These are phyloP conservation scores for Dynastes tityus DNA, from an alignment of 2,888 invertebrate genomes.

Conservation along the genomic window DNA sequence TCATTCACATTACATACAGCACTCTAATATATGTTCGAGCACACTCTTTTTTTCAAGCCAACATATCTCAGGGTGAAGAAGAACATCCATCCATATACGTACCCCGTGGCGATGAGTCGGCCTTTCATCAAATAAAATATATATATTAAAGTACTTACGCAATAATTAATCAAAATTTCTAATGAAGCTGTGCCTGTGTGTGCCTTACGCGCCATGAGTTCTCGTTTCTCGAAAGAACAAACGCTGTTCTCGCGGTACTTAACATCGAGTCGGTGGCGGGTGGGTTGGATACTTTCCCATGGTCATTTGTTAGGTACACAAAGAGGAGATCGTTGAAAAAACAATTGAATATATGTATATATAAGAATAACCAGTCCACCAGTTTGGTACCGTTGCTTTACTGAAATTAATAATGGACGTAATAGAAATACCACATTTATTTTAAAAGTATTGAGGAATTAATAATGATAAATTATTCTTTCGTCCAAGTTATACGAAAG, in stretches of 20 bases:
- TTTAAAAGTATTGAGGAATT: too few species aligned
- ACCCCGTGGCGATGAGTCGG: conserved; percentile 44
- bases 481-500: too few species aligned
- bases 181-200: conserved; percentile 40
- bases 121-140: conserved; percentile 45
- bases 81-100: conserved; percentile 40
- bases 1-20: conserved; percentile 2
- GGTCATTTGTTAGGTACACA: conserved; percentile 17
- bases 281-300: conserved; percentile 29
- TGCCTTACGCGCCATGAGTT: not conserved
- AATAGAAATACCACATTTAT: too few species aligned
- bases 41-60: not conserved
- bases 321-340: not conserved
- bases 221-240: conserved; percentile 16
- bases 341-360: too few species aligned
- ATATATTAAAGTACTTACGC: conserved; percentile 43
- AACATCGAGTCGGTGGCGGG: conserved; percentile 7
- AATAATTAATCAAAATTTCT: conserved; percentile 47
- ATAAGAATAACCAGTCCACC: too few species aligned
- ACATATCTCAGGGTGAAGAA: conserved; percentile 38
- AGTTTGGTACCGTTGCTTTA: too few species aligned
- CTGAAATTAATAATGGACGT: too few species aligned
- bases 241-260: conserved; percentile 31
- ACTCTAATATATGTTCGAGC: not conserved
- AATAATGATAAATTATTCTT: too few species aligned